Base-by-base conservation (phyloP, 30 jellyfish, hydroid and myxozoan genomes). In the Aurelia aurita region DNA sequence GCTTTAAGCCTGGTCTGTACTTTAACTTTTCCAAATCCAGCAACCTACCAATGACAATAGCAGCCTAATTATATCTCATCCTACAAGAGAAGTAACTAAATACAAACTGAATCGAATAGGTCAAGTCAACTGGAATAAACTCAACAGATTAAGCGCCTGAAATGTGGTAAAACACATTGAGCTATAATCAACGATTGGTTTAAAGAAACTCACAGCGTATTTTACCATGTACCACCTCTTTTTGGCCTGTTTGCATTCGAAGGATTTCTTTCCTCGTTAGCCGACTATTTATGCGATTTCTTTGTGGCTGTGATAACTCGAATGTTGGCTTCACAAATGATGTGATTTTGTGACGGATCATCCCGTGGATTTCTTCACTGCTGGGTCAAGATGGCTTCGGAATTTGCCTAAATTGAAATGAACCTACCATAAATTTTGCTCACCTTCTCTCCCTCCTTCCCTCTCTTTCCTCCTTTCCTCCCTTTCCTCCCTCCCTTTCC, bases 231-330 rank as follows among this genome's bases (percentile, higher is more conserved):
- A 46, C 64, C 82, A 31, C 53, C 22, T 28, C 43, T 80, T 34
- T 61, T 83, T 80, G 90, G 82, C 82, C 29, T 63, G 74, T 80
- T 63, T 63, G 82, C 69, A 63, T 21, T 44, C 77, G 21, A 21
- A 23, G 57, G 90, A 64, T 64, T 80, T 80, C 44, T 57, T 64
- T 61, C 46, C 60, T 64, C 90, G 69, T 80, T 80, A 80, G 82
- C 75, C 11, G 15, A 68, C 51, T 61, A 57, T 64, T 61, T 58
- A 46, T n/a, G 74, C 21, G 90, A 80, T 53, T 62, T 63, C 26
- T 12, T 68, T 80, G 90, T 46, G 90, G 89, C 81, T 78, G 80
- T 45, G 3, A 22, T 15, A 23, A 35, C 83, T 65, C 82, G 68
- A 26, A 22, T 81, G 82, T 59, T 35, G 34, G 22, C 74, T 28